These are phyloP conservation scores for Operophtera brumata DNA, from an alignment of 2,888 invertebrate genomes.

Conservation along the genomic window DNA sequence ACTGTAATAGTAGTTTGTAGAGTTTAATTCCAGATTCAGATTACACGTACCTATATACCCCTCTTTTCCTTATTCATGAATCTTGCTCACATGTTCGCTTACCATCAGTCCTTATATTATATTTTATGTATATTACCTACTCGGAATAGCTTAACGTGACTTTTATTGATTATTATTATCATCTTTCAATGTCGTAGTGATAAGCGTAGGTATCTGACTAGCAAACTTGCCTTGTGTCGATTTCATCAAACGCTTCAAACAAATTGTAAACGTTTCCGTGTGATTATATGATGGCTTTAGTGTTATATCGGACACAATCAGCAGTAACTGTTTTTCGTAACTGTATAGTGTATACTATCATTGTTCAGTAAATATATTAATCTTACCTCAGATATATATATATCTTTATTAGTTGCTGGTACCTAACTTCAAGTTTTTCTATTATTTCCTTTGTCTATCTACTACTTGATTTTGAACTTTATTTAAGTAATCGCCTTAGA, in stretches of 20 bases:
- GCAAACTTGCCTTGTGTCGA: slow-evolving; percentile 25
- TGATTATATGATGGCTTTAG: slow-evolving; percentile 5
- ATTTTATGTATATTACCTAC: neutral
- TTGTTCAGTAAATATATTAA: too few species aligned
- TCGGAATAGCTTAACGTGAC: slow-evolving; percentile 30
- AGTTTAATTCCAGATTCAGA: neutral
- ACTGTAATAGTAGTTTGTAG: neutral
- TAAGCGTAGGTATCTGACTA: slow-evolving; percentile 39
- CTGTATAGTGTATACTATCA: too few species aligned
- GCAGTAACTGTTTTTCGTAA: neutral
- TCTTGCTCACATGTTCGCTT: neutral
- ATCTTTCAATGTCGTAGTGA: slow-evolving; percentile 61
- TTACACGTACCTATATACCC: neutral
- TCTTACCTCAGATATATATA: too few species aligned
- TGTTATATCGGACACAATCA: neutral
- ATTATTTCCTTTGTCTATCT: too few species aligned
- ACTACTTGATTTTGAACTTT: too few species aligned
- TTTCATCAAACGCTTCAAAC: slow-evolving; percentile 20
- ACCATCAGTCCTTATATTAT: neutral
- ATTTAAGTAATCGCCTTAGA: too few species aligned
- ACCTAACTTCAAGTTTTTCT: too few species aligned
- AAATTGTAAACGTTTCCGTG: slow-evolving; percentile 34
- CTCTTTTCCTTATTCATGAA: neutral
- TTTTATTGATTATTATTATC: slow-evolving; percentile 50
- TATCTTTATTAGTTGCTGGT: too few species aligned